Conservation (phyloP, 2,113 vertebrate species). For the Hyaena hyaena region DNA sequence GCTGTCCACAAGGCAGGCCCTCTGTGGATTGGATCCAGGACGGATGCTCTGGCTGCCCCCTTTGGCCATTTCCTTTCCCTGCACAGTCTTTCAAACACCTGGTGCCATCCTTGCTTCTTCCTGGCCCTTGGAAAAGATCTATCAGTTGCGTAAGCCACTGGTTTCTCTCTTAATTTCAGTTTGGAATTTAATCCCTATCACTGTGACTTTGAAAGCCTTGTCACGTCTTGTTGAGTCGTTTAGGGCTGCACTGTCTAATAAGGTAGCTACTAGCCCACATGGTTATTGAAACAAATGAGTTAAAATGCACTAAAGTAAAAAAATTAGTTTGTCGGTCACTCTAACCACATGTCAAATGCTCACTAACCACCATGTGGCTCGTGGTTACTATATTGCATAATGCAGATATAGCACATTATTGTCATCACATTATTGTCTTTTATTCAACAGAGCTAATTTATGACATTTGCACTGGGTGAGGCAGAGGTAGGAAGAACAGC, state of each 20-base stretch:
- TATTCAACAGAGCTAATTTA: background rate
- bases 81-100: background rate
- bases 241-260: background rate
- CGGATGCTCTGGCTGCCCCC: background rate
- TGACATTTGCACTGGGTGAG: background rate
- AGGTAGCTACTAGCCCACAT: background rate
- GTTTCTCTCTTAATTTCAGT: background rate
- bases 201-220: background rate
- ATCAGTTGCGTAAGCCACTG: background rate
- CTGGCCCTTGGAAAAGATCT: background rate
- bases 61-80: background rate
- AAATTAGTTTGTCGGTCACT: background rate
- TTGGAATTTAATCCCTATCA: background rate
- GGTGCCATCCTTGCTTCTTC: background rate
- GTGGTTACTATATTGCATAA: background rate
- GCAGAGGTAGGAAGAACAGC: background rate
- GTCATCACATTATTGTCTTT: background rate
- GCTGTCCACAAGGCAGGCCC: background rate
- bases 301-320: background rate
- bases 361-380: background rate
- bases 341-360: background rate
- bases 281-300: background rate
- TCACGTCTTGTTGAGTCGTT: conserved; percentile 4
- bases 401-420: background rate
- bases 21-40: background rate